phyloP scores from a whole-genome alignment of 2,113 vertebrate species.

The Arenaria interpres region DNA sequence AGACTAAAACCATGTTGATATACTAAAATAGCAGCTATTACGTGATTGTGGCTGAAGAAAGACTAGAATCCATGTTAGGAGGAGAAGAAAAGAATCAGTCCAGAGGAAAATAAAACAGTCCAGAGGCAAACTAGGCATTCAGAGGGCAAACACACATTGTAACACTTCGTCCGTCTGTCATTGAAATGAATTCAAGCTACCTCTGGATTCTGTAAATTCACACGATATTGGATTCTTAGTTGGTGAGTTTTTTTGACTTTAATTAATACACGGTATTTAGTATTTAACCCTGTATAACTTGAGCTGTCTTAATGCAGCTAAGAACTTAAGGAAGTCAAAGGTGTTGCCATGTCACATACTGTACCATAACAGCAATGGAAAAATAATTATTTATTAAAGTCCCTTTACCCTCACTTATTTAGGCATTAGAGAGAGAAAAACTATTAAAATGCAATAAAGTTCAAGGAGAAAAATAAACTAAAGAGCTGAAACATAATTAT shows the following conservation, averaged over 20 bases:
- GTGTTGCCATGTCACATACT: background rate
- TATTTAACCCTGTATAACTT: background rate
- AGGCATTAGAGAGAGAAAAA: background rate
- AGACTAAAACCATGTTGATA: background rate
- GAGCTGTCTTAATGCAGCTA: background rate
- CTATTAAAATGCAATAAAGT: constrained; percentile 34
- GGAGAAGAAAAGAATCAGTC: background rate
- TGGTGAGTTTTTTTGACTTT: background rate
- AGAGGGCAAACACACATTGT: background rate
- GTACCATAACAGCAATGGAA: background rate
- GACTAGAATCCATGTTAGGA: background rate
- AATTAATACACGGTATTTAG: background rate
- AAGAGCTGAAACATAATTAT: constrained; percentile 34
- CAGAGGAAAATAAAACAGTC: background rate
- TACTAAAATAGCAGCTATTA: background rate
- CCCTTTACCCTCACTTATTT: background rate
- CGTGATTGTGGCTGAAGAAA: background rate
- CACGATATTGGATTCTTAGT: background rate
- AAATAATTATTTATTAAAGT: background rate
- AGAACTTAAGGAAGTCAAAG: background rate
- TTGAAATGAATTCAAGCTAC: background rate
- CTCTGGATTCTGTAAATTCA: background rate
- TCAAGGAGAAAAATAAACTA: constrained; percentile 38
- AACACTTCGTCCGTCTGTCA: background rate
- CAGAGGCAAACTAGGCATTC: background rate